Evolutionary conservation across 2,797 vertebrate genomes (phyloP), one percentile per base, ranked within the genome.

Genomic region (Semaprochilodus insignis): DNA sequence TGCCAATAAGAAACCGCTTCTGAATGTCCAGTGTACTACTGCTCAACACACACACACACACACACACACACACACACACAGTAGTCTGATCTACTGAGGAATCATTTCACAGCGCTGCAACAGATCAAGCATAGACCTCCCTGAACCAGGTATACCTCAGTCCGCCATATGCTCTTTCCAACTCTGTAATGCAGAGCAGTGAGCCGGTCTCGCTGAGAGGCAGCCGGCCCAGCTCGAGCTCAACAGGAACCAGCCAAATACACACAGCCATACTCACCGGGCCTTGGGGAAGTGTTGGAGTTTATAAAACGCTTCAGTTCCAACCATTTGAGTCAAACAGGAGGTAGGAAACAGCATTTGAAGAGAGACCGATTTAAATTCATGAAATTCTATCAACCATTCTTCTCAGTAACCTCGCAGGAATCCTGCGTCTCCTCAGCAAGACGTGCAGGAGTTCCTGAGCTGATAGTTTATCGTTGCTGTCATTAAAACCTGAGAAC

Each of bases 61-160:
- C 87, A 89, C 92, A 96, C 93, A 95, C 94, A 88, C 94, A 89
- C 87, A 87, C 66, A 40, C 34, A 34, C 88, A 87, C 93, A 94
- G 95, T 90, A 95, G 96, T 96, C 95, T 91, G 92, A 93, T 90
- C 92, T 92, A 89, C 93, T 91, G 86, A 85, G 95, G 95, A 95
- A 94, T 94, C 94, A 96, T 97, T 96, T 96, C 96, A 97, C 96
- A 96, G 97, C 95, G 95, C 93, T 63, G 25, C 75, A 81, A 65
- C 63, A 63, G 55, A 92, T 91, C 84, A 75, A 91, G 92, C 93
- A 93, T 94, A 91, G 96, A 98, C 97, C 97, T 99, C 97, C 97
- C 96, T 97, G 96, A 98, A 98, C 97, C 95, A 97, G 97, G 96
- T 97, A 98, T 98, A 99, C 97, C 97, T 99, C 97, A 99, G 96